Conservation (phyloP, 2,113 vertebrate species). For the Neomonachus schauinslandi region DNA sequence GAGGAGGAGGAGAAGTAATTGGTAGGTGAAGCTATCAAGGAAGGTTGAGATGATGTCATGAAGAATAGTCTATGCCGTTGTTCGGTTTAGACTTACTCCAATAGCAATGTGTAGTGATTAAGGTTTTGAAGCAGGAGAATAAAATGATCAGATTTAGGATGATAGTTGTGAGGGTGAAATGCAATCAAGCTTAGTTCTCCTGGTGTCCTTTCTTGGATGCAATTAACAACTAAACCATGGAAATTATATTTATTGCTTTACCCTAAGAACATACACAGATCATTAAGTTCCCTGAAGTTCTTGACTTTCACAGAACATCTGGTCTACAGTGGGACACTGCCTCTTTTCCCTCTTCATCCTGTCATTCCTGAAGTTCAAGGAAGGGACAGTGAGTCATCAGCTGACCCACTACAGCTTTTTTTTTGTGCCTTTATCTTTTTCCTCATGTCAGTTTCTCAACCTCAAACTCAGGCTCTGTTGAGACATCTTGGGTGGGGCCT, state of each 20-base stretch:
- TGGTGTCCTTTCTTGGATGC: conserved; percentile 19
- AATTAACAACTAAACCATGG: background rate
- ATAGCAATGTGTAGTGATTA: background rate
- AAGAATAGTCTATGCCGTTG: background rate
- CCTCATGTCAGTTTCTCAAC: conserved; percentile 54
- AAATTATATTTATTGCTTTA: conserved; percentile 42
- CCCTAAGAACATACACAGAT: background rate
- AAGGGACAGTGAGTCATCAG: conserved; percentile 55
- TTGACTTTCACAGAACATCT: conserved; percentile 23
- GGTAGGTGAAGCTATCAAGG: background rate
- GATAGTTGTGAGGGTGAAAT: background rate
- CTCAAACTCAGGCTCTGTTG: conserved; percentile 20
- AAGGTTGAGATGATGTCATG: background rate
- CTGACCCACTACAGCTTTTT: background rate
- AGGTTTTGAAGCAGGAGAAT: background rate
- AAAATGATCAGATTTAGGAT: conserved; percentile 11
- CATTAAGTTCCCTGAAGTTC: background rate
- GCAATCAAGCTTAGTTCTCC: background rate
- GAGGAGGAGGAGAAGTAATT: background rate
- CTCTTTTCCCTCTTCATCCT: background rate
- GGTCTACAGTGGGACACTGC: background rate
- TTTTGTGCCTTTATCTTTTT: conserved; percentile 62
- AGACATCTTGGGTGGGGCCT: conserved; percentile 26
- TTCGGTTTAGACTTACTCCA: background rate
- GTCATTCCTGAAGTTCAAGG: conserved; percentile 62